Evolutionary conservation across 2,797 vertebrate species (phyloP).

Genomic region (Microctenopoma lineatum): DNA sequence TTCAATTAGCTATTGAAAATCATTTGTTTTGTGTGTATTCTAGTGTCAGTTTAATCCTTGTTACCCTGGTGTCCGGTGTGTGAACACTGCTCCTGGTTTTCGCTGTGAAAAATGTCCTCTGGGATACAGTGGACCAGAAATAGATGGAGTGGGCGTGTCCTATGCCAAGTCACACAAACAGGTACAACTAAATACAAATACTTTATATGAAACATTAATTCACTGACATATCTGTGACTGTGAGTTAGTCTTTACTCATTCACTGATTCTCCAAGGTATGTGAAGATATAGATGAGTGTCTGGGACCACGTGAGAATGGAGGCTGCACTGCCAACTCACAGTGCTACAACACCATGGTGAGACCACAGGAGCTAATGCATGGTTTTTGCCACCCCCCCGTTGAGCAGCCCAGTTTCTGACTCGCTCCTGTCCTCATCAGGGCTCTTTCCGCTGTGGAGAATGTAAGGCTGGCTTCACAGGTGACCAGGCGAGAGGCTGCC

Average conservation of each 20-base stretch:
- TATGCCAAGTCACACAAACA: constrained; percentile 91
- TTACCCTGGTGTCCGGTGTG: constrained; percentile 90
- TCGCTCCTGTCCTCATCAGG: constrained; percentile 78
- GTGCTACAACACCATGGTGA: constrained; percentile 93
- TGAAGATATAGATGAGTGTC: constrained; percentile 93
- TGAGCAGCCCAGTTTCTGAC: constrained; percentile 14
- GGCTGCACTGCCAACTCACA: constrained; percentile 91
- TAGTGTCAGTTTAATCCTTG: constrained; percentile 94
- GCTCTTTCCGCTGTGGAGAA: constrained; percentile 92
- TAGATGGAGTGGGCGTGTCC: constrained; percentile 88
- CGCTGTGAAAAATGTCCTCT: constrained; percentile 90
- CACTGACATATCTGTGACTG: not conserved
- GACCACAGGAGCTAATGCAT: constrained; percentile 29
- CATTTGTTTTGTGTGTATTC: constrained; percentile 19
- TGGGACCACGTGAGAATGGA: constrained; percentile 83
- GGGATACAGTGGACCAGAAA: constrained; percentile 87
- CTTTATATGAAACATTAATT: not conserved
- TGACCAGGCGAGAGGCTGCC: constrained; percentile 90
- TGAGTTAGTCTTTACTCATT: not conserved
- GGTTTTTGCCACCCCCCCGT: not conserved
- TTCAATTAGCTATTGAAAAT: not conserved
- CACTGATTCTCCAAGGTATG: constrained; percentile 68
- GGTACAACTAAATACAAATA: constrained; percentile 72
- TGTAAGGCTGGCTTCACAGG: constrained; percentile 91
- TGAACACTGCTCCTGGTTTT: constrained; percentile 93